Evolutionary conservation across 2,888 invertebrate genomes (phyloP), one percentile per base, ranked within the genome.

Genomic region (Trissolcus brochymenae): DNA sequence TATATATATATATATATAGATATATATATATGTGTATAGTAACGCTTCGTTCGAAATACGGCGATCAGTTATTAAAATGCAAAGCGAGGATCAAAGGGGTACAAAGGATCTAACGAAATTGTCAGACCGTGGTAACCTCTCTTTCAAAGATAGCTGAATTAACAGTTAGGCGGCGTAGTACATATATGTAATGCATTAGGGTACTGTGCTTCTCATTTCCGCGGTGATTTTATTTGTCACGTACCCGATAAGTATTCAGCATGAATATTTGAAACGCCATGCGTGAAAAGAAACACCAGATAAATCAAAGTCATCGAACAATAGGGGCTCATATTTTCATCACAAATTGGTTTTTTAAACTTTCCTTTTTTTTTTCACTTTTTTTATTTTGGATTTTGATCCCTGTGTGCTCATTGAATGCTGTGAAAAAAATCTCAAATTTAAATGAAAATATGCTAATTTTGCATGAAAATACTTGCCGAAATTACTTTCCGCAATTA

Each of bases 31-130:
- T 46, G 16, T 68, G 68, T 55, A 64, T 60, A 51, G 59, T 72
- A 55, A 76, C 51, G 57, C 68, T 74, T 67, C 64, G 74, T 62
- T 74, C 70, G 67, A 53, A 77, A 72, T 68, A 64, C 67, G 65
- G 62, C 71, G 71, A 79, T 79, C 71, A 77, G 80, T 85, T 83
- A 83, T 85, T 84, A 85, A 85, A 85, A 84, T 85, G 84, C 85
- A 85, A 85, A 85, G 81, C 80, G 79, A 76, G 82, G 83, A 83
- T 84, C 84, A 85, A 84, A 84, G 84, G 81, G 82, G 80, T 73
- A 78, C 77, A 80, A 81, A 82, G 82, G 82, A 83, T 84, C 80
- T 78, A 80, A 72, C 80, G 76, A 79, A 76, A 80, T 62, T 74
- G 64, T 67, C 65, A 74, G 71, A 64, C 72, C 62, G 65, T 77